Base-by-base conservation (phyloP, 2,888 invertebrate species). In the Octonoba sinensis region DNA sequence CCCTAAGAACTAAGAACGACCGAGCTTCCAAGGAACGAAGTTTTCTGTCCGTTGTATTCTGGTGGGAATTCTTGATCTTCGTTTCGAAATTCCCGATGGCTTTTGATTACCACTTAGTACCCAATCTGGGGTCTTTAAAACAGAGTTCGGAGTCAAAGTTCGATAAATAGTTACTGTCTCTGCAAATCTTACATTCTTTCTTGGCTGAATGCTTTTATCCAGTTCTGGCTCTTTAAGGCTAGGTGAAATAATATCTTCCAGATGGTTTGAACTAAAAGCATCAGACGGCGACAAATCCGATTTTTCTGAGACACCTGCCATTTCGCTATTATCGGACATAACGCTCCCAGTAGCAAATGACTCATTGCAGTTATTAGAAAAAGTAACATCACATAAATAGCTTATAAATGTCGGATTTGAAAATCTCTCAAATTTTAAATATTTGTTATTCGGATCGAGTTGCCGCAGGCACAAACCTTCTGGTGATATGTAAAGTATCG, bases 401-500 rank as follows among this genome's bases (percentile, higher is more conserved):
- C 78, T 81, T 1, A 83, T 54, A 18, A 84, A 84, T 15, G 69
- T 66, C 0, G 84, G 84, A 1, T 27, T 24, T 4, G 56, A 65
- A 18, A 20, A 47, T 12, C 57, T 65, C 1, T 15, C 20, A 16
- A 57, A 54, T 0, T 57, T 11, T 16, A 15, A 46, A 8, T 56
- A 46, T 36, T 72, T 47, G 3, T 71, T 22, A 1, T 49, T 20
- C 6, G 76, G 13, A 22, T 82, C 85, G 6, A 85, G 62, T 1
- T 85, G 72, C 22, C 87, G 83, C 57, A 87, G 79, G 64, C 87
- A 87, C 13, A 87, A 84, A 6, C 87, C 87, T 62, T 87, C 86
- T 0, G 87, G 86, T 0, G 87, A 87, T 16, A 87, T 86, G 62
- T 86, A 87, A 13, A 87, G 77, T 8, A 87, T 86, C 8, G 87